Evolutionary conservation across 2,888 invertebrate species (phyloP).

Genomic region (Agrotis segetum): DNA sequence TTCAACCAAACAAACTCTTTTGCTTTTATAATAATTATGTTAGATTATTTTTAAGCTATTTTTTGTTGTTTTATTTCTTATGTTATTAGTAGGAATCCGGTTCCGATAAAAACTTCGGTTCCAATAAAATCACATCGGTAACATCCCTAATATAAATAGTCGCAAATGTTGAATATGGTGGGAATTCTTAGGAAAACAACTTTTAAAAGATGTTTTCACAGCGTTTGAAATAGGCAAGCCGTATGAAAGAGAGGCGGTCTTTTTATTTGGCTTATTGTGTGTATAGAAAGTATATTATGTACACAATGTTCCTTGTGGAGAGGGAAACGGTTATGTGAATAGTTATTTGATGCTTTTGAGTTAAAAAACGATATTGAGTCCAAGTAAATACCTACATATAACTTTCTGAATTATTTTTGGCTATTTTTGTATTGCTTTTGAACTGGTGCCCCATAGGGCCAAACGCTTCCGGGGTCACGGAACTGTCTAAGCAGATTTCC

Average conservation of each 20-base stretch:
- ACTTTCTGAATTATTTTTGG: not conserved
- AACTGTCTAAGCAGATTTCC: too few species aligned
- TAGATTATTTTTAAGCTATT: too few species aligned
- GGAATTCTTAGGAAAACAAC: constrained; percentile 72
- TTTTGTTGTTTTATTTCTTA: too few species aligned
- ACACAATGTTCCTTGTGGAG: constrained; percentile 18
- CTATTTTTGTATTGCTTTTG: not conserved
- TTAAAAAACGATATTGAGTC: not conserved
- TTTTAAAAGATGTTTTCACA: constrained; percentile 63
- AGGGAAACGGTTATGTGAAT: constrained; percentile 28
- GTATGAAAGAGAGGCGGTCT: constrained; percentile 42
- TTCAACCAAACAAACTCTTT: too few species aligned
- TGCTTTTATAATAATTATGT: too few species aligned
- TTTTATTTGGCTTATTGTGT: constrained; percentile 33
- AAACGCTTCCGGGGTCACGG: too few species aligned
- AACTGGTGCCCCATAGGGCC: too few species aligned
- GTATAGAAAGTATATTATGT: constrained; percentile 17
- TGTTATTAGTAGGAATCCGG: too few species aligned
- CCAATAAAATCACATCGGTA: too few species aligned
- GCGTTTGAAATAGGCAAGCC: constrained; percentile 55
- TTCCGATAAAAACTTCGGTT: too few species aligned
- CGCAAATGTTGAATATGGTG: constrained; percentile 67
- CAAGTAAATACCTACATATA: too few species aligned
- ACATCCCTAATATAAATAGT: constrained; percentile 72
- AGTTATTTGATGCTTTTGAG: constrained; percentile 24